Base-by-base conservation (phyloP, 92 coral and sea anemone species). In the Chrysogorgia sp. region DNA sequence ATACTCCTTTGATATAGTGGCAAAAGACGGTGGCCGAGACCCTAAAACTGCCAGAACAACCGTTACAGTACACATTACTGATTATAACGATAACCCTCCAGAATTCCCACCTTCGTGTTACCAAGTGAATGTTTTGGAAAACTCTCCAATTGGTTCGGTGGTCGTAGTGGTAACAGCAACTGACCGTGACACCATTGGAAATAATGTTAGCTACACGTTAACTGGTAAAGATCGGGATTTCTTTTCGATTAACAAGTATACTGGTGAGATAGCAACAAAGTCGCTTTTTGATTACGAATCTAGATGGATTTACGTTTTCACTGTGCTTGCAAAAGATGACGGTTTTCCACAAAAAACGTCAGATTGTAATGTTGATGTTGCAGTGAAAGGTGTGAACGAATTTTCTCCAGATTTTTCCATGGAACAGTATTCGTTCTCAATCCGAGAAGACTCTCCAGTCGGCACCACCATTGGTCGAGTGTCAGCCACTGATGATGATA, bases 1-100 rank as follows among this genome's bases (percentile, higher is more conserved):
- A 48, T 85, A 92, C 58, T 37, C 75, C 17, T 79, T 96, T 12
- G 81, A 81, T 28, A 80, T 92, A 20, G 50, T 76, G n/a, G 99
- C 96, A 24, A 86, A 83, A 23, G 99, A 96, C 60, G 85, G 90
- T 15, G 99, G 92, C 5, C 85, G 61, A 74, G 62, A 58, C 9
- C 87, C 96, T 19, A 81, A 75, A 20, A 82, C 87, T 29, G 80
- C 71, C 64, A 76, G 65, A 12, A 91, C 86, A 21, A 87, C 86
- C 19, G 99, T 92, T 22, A 82, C 82, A 48, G 83, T 96, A 28
- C 72, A 90, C 1, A 65, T 96, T 14, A 14, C 69, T 23, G 96
- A 96, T 60, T 82, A 76, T 60, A 96, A 96, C 60, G 99, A 96
- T 62, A 96, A 96, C 81, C 88, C 63, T 26, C 99, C 99, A 12